Conservation (phyloP, 2,113 vertebrate genomes). For the Phainopepla nitens region DNA sequence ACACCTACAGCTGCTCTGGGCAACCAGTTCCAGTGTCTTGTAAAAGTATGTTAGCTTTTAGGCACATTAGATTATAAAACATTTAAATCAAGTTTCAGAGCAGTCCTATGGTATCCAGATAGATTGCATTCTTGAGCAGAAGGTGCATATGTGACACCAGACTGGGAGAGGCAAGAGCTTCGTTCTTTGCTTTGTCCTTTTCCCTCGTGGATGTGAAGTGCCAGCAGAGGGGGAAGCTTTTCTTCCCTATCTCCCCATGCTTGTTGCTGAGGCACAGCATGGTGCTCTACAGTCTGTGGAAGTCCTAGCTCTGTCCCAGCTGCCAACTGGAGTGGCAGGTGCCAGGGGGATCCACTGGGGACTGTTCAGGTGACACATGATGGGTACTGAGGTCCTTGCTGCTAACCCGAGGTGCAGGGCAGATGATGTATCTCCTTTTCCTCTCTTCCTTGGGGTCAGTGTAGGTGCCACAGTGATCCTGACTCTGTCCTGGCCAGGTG, state of each 20-base stretch:
- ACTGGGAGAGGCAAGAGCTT: background rate
- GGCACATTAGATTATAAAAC: background rate
- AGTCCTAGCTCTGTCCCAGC: background rate
- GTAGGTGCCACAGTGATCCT: fast-evolving
- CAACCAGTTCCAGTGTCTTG: background rate
- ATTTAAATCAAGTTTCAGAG: background rate
- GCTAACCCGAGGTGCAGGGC: background rate
- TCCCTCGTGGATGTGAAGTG: background rate
- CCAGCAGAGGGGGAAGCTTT: background rate
- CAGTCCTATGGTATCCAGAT: background rate
- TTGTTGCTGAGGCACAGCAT: fast-evolving
- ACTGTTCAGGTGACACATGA: fast-evolving
- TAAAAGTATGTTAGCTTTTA: background rate
- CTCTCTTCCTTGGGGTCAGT: background rate
- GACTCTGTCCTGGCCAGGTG: background rate
- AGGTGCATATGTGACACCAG: background rate
- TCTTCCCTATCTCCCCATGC: fast-evolving
- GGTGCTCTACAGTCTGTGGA: background rate
- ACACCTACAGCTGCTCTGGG: background rate
- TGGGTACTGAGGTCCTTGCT: background rate
- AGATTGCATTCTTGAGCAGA: background rate
- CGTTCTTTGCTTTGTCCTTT: background rate
- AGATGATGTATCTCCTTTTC: background rate
- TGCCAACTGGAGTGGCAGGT: fast-evolving
- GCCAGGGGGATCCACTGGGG: background rate